Conservation (phyloP, 2,888 invertebrate genomes). For the Adela reaumurella region DNA sequence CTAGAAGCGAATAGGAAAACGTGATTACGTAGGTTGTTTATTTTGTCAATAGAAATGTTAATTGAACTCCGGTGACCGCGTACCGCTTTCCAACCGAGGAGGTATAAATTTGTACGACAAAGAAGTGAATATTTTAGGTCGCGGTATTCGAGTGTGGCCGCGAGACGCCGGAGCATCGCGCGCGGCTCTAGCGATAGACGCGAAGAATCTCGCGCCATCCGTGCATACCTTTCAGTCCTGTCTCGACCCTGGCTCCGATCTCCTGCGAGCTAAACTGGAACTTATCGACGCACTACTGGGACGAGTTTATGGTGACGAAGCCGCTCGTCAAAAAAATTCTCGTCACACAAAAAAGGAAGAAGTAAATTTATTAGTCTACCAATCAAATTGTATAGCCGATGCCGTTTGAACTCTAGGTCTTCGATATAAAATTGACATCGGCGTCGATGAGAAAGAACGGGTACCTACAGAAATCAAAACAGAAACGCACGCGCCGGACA, state of each 20-base stretch:
- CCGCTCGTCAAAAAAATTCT: neutral
- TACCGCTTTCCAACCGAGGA: neutral
- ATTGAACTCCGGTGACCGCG: neutral
- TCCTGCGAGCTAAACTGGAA: neutral
- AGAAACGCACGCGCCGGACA: neutral
- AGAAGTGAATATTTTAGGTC: neutral
- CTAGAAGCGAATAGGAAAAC: constrained; percentile 21
- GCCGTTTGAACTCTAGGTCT: neutral
- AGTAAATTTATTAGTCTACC: neutral
- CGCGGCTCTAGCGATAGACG: neutral
- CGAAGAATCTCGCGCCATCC: neutral
- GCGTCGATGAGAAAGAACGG: neutral
- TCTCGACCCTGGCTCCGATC: neutral
- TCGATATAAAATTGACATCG: neutral
- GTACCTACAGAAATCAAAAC: neutral
- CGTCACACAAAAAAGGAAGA: neutral
- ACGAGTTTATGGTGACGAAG: neutral
- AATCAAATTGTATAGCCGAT: neutral
- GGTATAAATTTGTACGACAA: neutral
- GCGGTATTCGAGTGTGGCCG: neutral
- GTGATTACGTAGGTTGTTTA: constrained; percentile 32
- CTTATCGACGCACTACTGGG: neutral
- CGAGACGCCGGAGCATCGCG: neutral
- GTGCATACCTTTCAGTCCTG: neutral
- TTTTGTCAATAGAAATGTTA: constrained; percentile 17